A percentile compares a stretch with the other conserved stretches of the same genome.
Evolutionary conservation across 2,797 vertebrate species (phyloP).

Genomic region (Tenualosa thibaudeaui): DNA sequence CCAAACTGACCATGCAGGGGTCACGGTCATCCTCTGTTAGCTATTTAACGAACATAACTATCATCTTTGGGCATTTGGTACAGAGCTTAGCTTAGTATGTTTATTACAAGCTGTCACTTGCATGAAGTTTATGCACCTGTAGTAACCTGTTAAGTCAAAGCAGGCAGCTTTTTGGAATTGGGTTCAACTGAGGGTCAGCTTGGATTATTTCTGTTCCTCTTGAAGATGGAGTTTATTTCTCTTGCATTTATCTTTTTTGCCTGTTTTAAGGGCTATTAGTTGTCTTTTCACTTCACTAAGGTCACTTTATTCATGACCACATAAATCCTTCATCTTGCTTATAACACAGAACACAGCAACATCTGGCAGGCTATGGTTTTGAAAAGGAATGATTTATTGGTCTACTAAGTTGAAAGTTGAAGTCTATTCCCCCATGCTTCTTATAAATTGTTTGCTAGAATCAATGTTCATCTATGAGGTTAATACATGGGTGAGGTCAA

Average conservation of each 20-base stretch:
- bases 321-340: not conserved
- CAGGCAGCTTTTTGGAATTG: not conserved
- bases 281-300: not conserved
- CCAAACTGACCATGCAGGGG: not conserved
- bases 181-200: not conserved
- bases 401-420: not conserved
- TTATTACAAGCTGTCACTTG: not conserved
- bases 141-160: not conserved
- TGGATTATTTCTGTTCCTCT: not conserved
- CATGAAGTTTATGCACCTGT: not conserved
- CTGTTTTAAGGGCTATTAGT: not conserved
- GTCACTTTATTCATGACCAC: not conserved
- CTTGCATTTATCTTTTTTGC: not conserved
- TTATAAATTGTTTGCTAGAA: not conserved
- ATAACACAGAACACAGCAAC: not conserved
- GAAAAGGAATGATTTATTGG: slow-evolving; percentile 8
- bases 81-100: not conserved
- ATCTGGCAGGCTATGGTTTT: not conserved
- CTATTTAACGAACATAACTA: not conserved
- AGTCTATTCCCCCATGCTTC: not conserved
- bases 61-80: not conserved
- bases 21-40: not conserved
- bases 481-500: no score
- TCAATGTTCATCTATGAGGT: no score
- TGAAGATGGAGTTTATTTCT: slow-evolving; percentile 1